phyloP scores from a whole-genome alignment of 2,113 vertebrate species.

The Etheostoma spectabile region DNA sequence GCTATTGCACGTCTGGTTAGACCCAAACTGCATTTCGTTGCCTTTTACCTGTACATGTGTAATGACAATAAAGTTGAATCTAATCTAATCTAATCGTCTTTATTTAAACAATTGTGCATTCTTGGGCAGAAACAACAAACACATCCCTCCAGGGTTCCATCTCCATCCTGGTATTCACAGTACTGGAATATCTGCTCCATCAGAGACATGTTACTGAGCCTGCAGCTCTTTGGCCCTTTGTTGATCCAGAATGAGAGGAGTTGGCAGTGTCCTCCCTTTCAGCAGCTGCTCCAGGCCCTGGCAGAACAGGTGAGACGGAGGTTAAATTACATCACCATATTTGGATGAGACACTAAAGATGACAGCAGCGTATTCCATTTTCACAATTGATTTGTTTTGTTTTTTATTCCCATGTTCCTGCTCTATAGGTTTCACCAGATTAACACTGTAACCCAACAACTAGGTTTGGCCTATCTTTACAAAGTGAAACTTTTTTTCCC shows the following conservation, averaged over 20 bases:
- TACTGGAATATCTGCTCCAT: not conserved
- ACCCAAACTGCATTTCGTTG: too few species aligned
- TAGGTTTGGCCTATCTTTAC: not conserved
- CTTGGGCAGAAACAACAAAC: not conserved
- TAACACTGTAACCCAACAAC: not conserved
- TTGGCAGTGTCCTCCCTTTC: slow-evolving; percentile 81
- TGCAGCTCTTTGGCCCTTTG: slow-evolving; percentile 60
- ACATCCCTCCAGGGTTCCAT: not conserved
- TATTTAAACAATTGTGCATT: not conserved
- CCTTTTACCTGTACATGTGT: too few species aligned
- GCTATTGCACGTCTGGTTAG: too few species aligned
- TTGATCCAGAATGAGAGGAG: slow-evolving; percentile 86
- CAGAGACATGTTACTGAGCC: slow-evolving; percentile 17
- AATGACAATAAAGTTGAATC: too few species aligned
- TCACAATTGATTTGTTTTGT: too few species aligned
- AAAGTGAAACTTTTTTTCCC: too few species aligned
- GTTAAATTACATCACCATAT: not conserved
- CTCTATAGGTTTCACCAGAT: not conserved
- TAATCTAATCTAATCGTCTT: too few species aligned
- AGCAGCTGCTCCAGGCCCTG: slow-evolving; percentile 90
- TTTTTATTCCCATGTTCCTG: not conserved
- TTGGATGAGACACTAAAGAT: too few species aligned
- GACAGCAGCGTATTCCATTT: not conserved
- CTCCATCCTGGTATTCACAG: not conserved
- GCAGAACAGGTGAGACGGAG: slow-evolving; percentile 20